Evolutionary conservation across 2,888 invertebrate genomes (phyloP).

Genomic region (Spatulosminthurus flaviceps): DNA sequence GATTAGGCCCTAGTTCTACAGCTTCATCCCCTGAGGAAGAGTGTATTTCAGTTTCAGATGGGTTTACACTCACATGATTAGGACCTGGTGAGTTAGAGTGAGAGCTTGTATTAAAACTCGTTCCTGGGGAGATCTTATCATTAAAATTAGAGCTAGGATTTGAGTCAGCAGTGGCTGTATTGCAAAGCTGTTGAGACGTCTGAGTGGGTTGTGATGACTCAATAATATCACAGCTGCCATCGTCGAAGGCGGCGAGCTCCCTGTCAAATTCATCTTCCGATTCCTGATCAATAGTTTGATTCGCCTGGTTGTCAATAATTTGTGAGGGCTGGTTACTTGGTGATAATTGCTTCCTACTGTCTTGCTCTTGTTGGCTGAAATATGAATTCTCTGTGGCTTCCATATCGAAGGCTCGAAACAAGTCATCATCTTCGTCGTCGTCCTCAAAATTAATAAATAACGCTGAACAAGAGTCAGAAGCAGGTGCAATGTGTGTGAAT

Average conservation of each 20-base stretch:
- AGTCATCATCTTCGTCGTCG: conserved; percentile 32
- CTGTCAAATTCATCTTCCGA: conserved; percentile 3
- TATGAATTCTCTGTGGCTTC: neutral
- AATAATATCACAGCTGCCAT: neutral
- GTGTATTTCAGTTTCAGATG: neutral
- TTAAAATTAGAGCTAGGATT: neutral
- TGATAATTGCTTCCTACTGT: neutral
- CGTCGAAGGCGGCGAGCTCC: conserved; percentile 6
- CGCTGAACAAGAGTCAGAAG: neutral
- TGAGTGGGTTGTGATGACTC: neutral
- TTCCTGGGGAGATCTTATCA: too few species aligned
- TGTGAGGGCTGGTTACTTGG: neutral
- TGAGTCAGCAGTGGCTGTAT: neutral
- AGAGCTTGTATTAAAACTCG: too few species aligned
- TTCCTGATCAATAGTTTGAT: neutral
- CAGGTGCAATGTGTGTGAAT: neutral
- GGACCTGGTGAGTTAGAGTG: too few species aligned
- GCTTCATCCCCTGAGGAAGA: too few species aligned
- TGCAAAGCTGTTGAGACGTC: neutral
- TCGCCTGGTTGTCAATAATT: neutral
- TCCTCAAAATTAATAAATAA: conserved; percentile 29
- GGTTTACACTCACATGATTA: neutral
- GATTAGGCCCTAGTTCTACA: neutral
- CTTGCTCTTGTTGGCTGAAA: neutral
- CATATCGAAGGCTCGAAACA: conserved; percentile 10